phyloP scores from a whole-genome alignment of 2,113 vertebrate species.

The Saccopteryx bilineata region DNA sequence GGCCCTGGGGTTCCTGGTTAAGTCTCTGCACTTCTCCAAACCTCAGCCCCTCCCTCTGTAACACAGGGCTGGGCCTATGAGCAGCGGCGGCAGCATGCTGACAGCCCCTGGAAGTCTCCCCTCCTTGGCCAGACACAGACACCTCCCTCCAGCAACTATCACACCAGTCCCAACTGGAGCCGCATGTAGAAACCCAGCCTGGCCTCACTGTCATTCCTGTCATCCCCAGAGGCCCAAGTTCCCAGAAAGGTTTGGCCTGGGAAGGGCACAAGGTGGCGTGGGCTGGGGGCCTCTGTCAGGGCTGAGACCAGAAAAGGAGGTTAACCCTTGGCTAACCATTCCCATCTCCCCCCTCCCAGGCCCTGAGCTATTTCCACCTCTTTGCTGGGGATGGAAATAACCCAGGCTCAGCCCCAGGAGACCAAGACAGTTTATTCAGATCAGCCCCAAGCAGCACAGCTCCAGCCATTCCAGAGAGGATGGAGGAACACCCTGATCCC shows the following conservation, averaged over 20 bases:
- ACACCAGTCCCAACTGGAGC: neutral
- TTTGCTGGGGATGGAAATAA: conserved; percentile 80
- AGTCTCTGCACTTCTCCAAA: neutral
- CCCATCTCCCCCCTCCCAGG: conserved; percentile 21
- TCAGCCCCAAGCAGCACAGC: conserved; percentile 73
- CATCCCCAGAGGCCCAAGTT: conserved; percentile 32
- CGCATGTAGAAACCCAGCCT: neutral
- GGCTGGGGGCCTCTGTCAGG: neutral
- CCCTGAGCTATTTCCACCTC: conserved; percentile 80
- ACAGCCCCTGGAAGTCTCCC: neutral
- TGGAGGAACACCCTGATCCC: conserved; percentile 24
- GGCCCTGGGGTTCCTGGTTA: neutral
- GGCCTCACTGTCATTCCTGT: neutral
- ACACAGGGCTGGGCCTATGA: neutral
- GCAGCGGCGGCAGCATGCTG: neutral
- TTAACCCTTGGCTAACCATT: conserved; percentile 66
- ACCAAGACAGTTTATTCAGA: conserved; percentile 79
- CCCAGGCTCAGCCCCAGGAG: conserved; percentile 77
- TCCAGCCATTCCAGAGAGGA: conserved; percentile 68
- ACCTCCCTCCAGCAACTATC: neutral
- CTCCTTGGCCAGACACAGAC: neutral
- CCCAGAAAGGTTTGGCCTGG: conserved; percentile 52
- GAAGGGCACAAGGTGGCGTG: neutral
- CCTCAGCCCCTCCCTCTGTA: neutral
- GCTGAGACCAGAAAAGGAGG: neutral